Conservation (phyloP, 2,888 invertebrate genomes). For the Scaptomyza reducta region DNA sequence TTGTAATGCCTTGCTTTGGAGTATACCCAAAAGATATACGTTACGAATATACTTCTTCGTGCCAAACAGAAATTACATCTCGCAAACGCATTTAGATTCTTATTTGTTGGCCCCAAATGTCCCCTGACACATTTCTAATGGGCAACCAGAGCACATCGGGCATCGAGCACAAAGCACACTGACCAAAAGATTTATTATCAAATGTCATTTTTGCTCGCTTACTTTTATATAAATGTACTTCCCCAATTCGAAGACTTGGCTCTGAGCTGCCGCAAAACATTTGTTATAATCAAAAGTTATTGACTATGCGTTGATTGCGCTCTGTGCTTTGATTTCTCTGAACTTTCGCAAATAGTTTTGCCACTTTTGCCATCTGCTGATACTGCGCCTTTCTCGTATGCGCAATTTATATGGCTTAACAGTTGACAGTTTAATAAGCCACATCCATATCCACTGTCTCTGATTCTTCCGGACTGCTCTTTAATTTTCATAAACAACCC, state of each 20-base stretch:
- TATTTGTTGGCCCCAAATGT: constrained; percentile 62
- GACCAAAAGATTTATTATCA: constrained; percentile 77
- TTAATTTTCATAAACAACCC: constrained; percentile 80
- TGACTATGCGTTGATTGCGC: constrained; percentile 65
- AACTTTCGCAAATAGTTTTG: constrained; percentile 69
- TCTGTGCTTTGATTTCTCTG: constrained; percentile 66
- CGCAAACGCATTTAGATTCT: constrained; percentile 41
- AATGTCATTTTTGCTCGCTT: constrained; percentile 61
- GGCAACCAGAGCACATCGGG: constrained; percentile 31
- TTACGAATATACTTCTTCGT: constrained; percentile 46
- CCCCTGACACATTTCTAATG: constrained; percentile 58
- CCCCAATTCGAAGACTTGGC: background rate
- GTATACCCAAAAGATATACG: no score
- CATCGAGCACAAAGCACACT: constrained; percentile 51
- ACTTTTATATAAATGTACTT: constrained; percentile 1
- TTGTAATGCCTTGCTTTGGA: background rate
- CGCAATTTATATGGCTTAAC: constrained; percentile 77
- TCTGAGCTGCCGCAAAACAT: constrained; percentile 57
- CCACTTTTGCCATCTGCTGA: constrained; percentile 39
- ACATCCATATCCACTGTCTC: constrained; percentile 13
- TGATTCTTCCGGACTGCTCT: constrained; percentile 20
- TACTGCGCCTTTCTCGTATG: constrained; percentile 40
- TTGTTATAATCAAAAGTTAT: constrained; percentile 77
- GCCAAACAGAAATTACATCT: constrained; percentile 71
- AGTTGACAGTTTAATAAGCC: constrained; percentile 79